Evolutionary conservation across 2,113 vertebrate genomes (phyloP).

Genomic region (Tiliqua scincoides): DNA sequence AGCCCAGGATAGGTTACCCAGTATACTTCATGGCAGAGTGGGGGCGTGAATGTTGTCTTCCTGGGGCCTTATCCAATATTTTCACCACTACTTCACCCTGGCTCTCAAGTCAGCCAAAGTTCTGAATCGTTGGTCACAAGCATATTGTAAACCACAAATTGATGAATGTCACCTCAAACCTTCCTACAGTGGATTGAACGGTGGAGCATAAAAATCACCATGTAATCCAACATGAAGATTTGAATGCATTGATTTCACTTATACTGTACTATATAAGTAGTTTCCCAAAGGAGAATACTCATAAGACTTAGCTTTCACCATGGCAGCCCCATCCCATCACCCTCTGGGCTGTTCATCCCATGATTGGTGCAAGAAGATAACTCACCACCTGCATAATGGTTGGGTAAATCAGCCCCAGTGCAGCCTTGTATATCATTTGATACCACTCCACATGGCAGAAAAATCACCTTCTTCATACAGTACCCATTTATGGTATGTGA

Average conservation of each 20-base stretch:
- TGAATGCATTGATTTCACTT: not conserved
- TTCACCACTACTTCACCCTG: too few relatives aligned
- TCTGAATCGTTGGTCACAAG: not conserved
- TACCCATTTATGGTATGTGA: not conserved
- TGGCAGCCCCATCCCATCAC: not conserved
- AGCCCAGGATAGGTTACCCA: too few relatives aligned
- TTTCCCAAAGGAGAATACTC: too few relatives aligned
- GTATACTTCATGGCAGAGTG: too few relatives aligned
- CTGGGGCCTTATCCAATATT: too few relatives aligned
- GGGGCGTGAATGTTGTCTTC: too few relatives aligned
- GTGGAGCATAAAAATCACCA: not conserved
- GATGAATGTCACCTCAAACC: not conserved
- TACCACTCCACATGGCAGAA: not conserved
- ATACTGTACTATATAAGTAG: not conserved
- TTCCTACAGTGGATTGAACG: not conserved
- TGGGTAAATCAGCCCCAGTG: not conserved
- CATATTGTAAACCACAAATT: not conserved
- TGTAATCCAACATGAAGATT: not conserved
- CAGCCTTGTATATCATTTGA: not conserved
- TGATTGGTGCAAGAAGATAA: not conserved
- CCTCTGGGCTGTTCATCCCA: not conserved
- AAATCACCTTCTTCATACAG: not conserved
- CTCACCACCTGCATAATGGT: not conserved
- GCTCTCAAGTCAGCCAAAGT: too few relatives aligned
- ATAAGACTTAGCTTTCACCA: not conserved